These are phyloP conservation scores for Sitta europaea DNA, from an alignment of 2,113 vertebrate genomes.

Conservation along the genomic window DNA sequence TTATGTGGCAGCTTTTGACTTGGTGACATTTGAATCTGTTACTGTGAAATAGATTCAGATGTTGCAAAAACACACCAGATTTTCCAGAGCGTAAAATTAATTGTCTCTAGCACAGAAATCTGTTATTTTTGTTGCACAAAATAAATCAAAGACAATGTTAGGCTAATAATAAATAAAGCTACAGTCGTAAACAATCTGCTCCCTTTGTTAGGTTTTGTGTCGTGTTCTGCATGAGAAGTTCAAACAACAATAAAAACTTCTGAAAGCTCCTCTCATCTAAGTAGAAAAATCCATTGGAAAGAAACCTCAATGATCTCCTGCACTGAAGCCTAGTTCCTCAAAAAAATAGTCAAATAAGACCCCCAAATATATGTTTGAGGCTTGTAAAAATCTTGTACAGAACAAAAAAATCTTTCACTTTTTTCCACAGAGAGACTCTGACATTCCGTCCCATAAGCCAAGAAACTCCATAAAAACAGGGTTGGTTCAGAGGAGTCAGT, in stretches of 20 bases:
- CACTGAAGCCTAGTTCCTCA: neutral
- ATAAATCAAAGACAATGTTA: neutral
- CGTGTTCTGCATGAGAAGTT: neutral
- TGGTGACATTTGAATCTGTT: neutral
- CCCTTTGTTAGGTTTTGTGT: neutral
- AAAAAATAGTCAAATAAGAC: neutral
- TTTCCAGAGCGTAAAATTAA: neutral
- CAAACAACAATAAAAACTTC: neutral
- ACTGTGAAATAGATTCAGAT: conserved; percentile 22
- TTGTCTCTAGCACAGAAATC: neutral
- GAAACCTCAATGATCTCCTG: neutral
- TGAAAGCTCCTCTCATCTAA: neutral
- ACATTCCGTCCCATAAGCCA: neutral
- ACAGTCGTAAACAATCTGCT: neutral
- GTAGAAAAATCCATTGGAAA: neutral
- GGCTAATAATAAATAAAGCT: neutral
- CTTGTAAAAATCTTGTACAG: neutral
- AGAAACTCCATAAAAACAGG: neutral
- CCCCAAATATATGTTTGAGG: neutral
- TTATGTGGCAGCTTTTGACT: neutral
- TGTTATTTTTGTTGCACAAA: neutral
- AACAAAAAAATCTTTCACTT: neutral
- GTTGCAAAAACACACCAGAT: neutral
- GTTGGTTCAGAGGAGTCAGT: neutral
- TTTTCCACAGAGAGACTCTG: neutral